Percentiles rank a stretch among this genome's conserved stretches.
phyloP scores from a whole-genome alignment of 2,113 vertebrate species.

The Aplodontia rufa region DNA sequence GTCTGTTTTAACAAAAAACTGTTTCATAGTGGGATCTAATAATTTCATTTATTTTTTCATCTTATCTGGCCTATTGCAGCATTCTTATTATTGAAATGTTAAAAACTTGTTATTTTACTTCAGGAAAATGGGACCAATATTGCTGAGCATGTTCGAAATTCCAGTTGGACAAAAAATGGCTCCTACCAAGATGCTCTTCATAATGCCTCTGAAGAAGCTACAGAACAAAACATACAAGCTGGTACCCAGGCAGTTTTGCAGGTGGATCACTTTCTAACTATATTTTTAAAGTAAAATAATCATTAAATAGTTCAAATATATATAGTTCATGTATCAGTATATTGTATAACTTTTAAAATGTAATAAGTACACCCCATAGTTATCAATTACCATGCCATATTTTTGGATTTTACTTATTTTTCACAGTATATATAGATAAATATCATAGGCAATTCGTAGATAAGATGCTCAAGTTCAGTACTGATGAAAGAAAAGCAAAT shows the following conservation, averaged over 20 bases:
- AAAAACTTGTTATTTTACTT: conserved; percentile 67
- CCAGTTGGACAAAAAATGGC: conserved; percentile 86
- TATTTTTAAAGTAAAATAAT: neutral
- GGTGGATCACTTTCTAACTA: conserved; percentile 82
- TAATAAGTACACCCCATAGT: neutral
- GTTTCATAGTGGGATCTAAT: neutral
- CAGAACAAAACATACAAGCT: conserved; percentile 92
- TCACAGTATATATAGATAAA: neutral
- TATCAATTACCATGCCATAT: neutral
- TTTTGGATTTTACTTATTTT: conserved; percentile 28
- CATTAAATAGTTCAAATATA: conserved; percentile 12
- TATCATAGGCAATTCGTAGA: neutral
- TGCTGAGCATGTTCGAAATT: conserved; percentile 84
- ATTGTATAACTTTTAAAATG: conserved; percentile 30
- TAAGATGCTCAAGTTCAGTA: neutral
- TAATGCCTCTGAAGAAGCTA: conserved; percentile 87
- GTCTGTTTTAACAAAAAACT: conserved; percentile 27
- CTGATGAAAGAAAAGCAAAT: neutral
- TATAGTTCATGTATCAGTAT: neutral
- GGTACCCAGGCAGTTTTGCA: conserved; percentile 95
- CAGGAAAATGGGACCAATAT: conserved; percentile 86
- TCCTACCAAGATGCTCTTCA: conserved; percentile 86
- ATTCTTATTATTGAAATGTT: conserved; percentile 41
- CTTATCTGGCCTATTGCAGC: neutral
- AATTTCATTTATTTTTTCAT: conserved; percentile 31